Evolutionary conservation across 2,797 vertebrate genomes (phyloP).

Genomic region (Galagoides demidoff): DNA sequence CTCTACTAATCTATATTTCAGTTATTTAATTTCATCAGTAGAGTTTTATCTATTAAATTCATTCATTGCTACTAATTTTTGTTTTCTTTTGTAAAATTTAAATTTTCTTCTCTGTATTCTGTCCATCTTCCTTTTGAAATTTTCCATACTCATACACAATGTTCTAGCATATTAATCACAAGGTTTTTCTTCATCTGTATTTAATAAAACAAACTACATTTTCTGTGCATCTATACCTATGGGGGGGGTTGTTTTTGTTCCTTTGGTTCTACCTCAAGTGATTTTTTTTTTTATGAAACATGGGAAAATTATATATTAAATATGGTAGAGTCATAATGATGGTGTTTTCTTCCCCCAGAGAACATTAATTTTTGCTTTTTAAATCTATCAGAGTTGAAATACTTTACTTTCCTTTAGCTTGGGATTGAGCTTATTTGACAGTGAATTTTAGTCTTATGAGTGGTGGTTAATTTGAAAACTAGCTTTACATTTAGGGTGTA

Average conservation of each 20-base stretch:
- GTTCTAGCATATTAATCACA: neutral
- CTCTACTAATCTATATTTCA: neutral
- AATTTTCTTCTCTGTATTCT: neutral
- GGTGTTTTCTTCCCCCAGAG: neutral
- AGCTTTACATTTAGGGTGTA: neutral
- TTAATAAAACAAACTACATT: neutral
- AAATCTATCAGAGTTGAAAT: neutral
- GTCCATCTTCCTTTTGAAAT: neutral
- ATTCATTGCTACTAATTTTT: neutral
- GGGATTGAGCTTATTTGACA: neutral
- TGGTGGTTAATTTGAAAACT: neutral
- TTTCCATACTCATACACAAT: neutral
- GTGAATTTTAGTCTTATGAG: neutral
- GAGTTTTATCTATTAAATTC: neutral
- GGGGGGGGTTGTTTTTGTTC: neutral
- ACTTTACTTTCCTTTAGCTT: neutral
- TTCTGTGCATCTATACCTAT: neutral
- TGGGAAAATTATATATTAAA: neutral
- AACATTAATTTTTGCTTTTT: neutral
- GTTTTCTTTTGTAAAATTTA: neutral
- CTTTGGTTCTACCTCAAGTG: neutral
- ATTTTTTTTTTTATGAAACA: neutral
- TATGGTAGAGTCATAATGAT: neutral
- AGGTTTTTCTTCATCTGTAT: neutral
- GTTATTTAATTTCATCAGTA: neutral